Percentiles rank a stretch among this genome's conserved stretches.
phyloP scores from a whole-genome alignment of 2,797 vertebrate species.

The Poeciliopsis paucimaculata region DNA sequence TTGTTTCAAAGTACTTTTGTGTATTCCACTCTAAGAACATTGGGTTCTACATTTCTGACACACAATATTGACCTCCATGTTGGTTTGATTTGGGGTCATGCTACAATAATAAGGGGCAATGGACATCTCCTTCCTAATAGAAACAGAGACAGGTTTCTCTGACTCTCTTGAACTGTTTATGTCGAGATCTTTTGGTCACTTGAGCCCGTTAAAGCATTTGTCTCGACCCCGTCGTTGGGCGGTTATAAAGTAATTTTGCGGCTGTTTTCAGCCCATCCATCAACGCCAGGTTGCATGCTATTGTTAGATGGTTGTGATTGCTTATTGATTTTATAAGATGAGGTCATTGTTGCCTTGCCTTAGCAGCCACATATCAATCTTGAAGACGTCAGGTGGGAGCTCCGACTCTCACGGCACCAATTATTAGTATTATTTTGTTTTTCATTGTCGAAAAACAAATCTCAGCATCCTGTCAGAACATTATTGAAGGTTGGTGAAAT shows the following conservation, averaged over 20 bases:
- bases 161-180: background rate
- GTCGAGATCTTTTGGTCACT: background rate
- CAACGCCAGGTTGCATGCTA: background rate
- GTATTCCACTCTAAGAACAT: background rate
- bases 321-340: slow-evolving; percentile 2
- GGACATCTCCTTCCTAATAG: background rate
- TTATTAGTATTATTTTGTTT: background rate
- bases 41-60: background rate
- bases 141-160: background rate
- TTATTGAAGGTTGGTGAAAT: background rate
- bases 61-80: background rate
- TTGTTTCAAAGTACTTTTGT: background rate
- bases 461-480: background rate
- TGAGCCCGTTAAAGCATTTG: background rate
- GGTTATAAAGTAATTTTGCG: background rate
- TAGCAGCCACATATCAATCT: background rate
- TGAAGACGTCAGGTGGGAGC: background rate
- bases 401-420: background rate
- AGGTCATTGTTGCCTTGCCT: background rate
- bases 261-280: background rate
- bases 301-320: background rate
- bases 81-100: background rate
- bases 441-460: background rate
- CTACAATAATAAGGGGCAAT: background rate
- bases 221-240: background rate